These are phyloP conservation scores for Platyscapa corneri DNA, from an alignment of 1,140 invertebrate genomes.

Conservation along the genomic window DNA sequence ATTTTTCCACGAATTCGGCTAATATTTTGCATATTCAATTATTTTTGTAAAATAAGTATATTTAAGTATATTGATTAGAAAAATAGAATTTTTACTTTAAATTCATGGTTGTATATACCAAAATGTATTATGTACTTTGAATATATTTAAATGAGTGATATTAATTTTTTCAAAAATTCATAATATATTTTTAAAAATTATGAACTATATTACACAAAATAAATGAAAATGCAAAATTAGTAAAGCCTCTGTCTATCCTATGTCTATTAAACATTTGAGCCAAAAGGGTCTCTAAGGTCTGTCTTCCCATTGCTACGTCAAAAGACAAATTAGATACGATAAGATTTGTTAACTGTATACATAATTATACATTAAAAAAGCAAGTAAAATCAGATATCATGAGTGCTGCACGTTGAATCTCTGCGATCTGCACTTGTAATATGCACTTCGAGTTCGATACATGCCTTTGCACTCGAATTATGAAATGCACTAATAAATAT, in stretches of 20 bases:
- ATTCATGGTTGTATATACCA: background rate
- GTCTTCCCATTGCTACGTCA: slow-evolving; percentile 74
- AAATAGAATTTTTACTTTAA: background rate
- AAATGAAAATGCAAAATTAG: slow-evolving; percentile 37
- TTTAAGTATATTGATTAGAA: too few relatives aligned
- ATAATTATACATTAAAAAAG: slow-evolving; percentile 57
- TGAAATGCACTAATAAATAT: background rate
- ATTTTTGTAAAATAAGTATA: slow-evolving; percentile 3
- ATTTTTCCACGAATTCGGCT: slow-evolving; percentile 6
- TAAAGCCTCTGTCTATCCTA: slow-evolving; percentile 33
- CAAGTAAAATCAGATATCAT: slow-evolving; percentile 30
- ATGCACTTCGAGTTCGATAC: slow-evolving; percentile 47
- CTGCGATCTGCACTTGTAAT: slow-evolving; percentile 25
- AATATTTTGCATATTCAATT: slow-evolving; percentile 35
- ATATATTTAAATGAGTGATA: background rate
- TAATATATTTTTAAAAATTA: background rate
- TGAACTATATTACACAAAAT: background rate
- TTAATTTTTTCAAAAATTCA: background rate
- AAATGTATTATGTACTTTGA: background rate
- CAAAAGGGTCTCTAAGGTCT: slow-evolving; percentile 71
- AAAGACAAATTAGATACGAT: slow-evolving; percentile 72
- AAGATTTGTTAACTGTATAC: slow-evolving; percentile 74
- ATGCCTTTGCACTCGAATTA: slow-evolving; percentile 50
- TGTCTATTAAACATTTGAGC: slow-evolving; percentile 61
- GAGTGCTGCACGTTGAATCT: slow-evolving; percentile 32